phyloP scores from a whole-genome alignment of 2,797 vertebrate genomes.

The Helarctos malayanus region DNA sequence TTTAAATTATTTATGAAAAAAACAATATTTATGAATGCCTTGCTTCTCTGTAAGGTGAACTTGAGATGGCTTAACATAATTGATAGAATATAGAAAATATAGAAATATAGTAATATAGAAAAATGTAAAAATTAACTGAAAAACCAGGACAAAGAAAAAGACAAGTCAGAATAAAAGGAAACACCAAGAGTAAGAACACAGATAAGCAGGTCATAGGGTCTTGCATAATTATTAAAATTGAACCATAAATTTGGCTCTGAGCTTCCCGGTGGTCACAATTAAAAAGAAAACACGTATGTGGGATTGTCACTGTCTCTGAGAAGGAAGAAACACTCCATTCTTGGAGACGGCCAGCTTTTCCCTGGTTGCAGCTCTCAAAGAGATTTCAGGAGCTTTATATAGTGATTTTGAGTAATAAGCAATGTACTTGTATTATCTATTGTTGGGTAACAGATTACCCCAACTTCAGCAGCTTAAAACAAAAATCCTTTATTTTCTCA shows the following conservation, averaged over 20 bases:
- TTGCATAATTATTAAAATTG: conserved; percentile 18
- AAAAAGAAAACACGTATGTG: conserved; percentile 28
- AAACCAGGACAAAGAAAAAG: not conserved
- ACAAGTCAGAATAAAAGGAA: conserved; percentile 44
- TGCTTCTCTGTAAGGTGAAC: conserved; percentile 20
- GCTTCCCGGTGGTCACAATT: conserved; percentile 32
- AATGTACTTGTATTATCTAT: conserved; percentile 37
- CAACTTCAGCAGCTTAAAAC: not conserved
- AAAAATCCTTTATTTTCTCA: not conserved
- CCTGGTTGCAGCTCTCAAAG: not conserved
- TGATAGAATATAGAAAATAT: not conserved
- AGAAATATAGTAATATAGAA: not conserved
- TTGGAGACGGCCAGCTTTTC: conserved; percentile 24
- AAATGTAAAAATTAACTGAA: conserved; percentile 55
- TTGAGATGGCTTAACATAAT: conserved; percentile 49
- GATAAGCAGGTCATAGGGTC: not conserved
- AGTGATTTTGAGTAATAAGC: conserved; percentile 55
- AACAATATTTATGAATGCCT: conserved; percentile 40
- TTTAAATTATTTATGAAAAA: not conserved
- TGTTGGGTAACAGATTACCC: conserved; percentile 15
- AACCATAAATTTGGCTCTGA: conserved; percentile 51
- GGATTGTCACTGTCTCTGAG: not conserved
- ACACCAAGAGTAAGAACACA: not conserved
- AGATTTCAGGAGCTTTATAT: not conserved
- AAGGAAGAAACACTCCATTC: conserved; percentile 33